Evolutionary conservation across 1,140 invertebrate genomes (phyloP).

Genomic region (Heliothis virescens): DNA sequence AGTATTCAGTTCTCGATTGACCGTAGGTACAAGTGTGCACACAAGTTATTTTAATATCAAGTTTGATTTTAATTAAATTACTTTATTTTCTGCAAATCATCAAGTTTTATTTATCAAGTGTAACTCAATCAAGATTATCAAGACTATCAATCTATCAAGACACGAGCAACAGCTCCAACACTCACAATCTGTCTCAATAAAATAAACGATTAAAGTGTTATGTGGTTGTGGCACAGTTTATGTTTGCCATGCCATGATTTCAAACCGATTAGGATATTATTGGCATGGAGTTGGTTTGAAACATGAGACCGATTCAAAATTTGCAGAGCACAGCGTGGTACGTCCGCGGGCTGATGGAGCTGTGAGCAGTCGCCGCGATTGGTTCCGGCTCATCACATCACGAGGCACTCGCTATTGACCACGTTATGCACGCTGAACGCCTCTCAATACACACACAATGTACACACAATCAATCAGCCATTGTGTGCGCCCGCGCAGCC

Average conservation of each 20-base stretch:
- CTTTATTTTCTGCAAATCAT: neutral
- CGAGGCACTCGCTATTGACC: neutral
- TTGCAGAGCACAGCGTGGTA: no score
- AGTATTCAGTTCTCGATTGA: neutral
- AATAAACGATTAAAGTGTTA: no score
- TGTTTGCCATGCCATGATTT: no score
- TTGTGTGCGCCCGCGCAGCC: conserved; percentile 25
- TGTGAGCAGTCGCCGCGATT: neutral
- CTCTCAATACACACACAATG: neutral
- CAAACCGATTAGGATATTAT: no score
- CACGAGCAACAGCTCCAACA: conserved; percentile 7
- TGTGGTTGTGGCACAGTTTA: no score
- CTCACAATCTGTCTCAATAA: no score
- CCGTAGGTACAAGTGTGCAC: conserved; percentile 10
- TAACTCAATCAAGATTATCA: neutral
- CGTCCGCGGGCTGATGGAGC: neutral
- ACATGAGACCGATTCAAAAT: no score
- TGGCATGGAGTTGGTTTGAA: no score
- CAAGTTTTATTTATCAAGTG: conserved; percentile 10
- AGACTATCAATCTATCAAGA: conserved; percentile 1
- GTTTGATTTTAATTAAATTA: no score
- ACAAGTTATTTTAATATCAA: conserved; percentile 14
- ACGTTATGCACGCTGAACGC: neutral
- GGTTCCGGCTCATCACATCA: neutral
- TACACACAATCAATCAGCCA: conserved; percentile 32